These are phyloP conservation scores for Protobothrops mucrosquamatus DNA, from an alignment of 2,113 vertebrate species.

Conservation along the genomic window DNA sequence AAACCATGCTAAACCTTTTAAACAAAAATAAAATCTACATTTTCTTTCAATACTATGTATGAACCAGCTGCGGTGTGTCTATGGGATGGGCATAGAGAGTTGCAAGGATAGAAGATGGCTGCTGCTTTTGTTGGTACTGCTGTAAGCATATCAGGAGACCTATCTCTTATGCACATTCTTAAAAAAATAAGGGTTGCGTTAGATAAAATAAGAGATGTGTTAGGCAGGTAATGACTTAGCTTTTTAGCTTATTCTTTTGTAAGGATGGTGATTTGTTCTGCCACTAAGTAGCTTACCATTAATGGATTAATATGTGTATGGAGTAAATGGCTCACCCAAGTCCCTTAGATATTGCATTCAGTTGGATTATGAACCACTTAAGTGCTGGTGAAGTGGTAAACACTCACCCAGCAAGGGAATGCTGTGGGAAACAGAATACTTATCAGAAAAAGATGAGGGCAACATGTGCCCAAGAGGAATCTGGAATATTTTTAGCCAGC, in stretches of 20 bases:
- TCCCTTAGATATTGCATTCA: neutral
- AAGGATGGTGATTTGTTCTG: neutral
- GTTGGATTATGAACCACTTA: neutral
- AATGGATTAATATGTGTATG: neutral
- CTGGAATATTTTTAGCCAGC: neutral
- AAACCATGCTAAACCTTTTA: neutral
- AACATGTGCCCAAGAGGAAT: neutral
- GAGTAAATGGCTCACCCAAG: neutral
- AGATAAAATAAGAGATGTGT: neutral
- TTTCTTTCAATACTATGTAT: neutral
- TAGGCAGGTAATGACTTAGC: neutral
- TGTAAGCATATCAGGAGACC: neutral
- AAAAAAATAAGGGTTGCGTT: neutral
- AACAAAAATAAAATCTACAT: neutral
- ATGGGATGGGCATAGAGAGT: neutral
- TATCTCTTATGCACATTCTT: neutral
- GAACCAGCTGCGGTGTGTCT: neutral
- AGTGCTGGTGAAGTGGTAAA: neutral
- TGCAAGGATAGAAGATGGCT: neutral
- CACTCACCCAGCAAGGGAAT: neutral
- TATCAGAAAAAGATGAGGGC: neutral
- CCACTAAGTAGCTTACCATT: neutral
- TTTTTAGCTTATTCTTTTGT: neutral
- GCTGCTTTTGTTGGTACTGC: neutral
- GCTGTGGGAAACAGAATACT: neutral